Percentiles rank a stretch among this genome's conserved stretches.
These are phyloP conservation scores for Phalanger gymnotis DNA, from an alignment of 2,797 vertebrate species.

Conservation along the genomic window DNA sequence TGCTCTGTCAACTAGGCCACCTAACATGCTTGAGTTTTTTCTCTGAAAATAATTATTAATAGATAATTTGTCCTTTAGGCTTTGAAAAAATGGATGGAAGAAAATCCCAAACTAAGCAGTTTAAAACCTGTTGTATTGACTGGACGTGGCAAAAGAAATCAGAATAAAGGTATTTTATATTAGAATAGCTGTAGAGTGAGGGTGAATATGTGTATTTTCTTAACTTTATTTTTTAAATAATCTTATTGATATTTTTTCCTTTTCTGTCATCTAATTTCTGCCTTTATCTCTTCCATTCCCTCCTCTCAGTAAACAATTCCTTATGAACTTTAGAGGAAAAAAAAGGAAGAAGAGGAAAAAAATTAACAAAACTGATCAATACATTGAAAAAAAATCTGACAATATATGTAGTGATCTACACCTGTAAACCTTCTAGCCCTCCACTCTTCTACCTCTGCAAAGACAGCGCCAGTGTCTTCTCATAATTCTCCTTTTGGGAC, in stretches of 20 bases:
- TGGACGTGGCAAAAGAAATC: conserved; percentile 82
- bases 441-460: not conserved
- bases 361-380: not conserved
- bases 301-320: not conserved
- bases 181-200: not conserved
- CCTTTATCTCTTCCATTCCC: not conserved
- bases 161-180: conserved; percentile 75
- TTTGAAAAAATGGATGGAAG: conserved; percentile 88
- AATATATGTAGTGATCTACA: not conserved
- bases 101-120: conserved; percentile 82
- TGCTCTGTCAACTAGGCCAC: not conserved
- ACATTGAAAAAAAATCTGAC: not conserved
- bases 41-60: conserved; percentile 14
- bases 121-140: conserved; percentile 86
- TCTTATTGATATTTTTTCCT: not conserved
- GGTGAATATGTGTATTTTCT: not conserved
- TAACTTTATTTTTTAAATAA: not conserved
- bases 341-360: not conserved
- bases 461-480: not conserved
- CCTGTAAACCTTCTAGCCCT: not conserved
- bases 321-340: not conserved
- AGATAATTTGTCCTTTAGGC: conserved; percentile 82
- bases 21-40: not conserved
- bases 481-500: not conserved
- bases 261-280: conserved; percentile 29